Evolutionary conservation across 2,797 vertebrate genomes (phyloP).

Genomic region (Chromis chromis): DNA sequence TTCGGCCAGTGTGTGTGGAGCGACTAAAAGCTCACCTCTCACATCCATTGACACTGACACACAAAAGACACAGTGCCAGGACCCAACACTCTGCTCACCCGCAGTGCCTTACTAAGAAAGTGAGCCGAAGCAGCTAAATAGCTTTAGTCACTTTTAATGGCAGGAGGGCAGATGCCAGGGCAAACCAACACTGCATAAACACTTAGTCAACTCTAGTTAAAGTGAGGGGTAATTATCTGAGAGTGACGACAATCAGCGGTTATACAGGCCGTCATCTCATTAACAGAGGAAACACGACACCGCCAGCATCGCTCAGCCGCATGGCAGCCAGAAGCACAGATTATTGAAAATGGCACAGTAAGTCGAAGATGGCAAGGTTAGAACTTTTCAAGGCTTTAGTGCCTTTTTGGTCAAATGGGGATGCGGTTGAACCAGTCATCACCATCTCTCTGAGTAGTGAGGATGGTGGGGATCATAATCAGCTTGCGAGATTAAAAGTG

Average conservation of each 20-base stretch:
- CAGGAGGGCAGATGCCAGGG: slow-evolving; percentile 62
- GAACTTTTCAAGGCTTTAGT: slow-evolving; percentile 10
- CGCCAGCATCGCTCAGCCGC: slow-evolving; percentile 35
- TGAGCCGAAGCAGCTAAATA: slow-evolving; percentile 32
- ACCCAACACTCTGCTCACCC: slow-evolving; percentile 31
- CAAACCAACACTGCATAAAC: slow-evolving; percentile 71
- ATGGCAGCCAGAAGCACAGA: slow-evolving; percentile 34
- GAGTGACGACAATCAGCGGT: slow-evolving; percentile 73
- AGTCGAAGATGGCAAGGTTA: slow-evolving; percentile 21
- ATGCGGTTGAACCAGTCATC: slow-evolving; percentile 13
- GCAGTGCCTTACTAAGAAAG: slow-evolving; percentile 37
- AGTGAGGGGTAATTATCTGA: slow-evolving; percentile 70
- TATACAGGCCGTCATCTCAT: slow-evolving; percentile 57
- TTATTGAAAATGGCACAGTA: slow-evolving; percentile 21
- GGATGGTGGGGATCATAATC: not conserved
- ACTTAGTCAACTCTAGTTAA: slow-evolving; percentile 73
- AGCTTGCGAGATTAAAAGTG: slow-evolving; percentile 5
- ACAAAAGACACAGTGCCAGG: slow-evolving; percentile 20
- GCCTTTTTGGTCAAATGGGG: slow-evolving; percentile 12
- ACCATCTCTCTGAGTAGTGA: not conserved
- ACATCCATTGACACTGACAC: slow-evolving; percentile 18
- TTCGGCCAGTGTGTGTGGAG: not conserved
- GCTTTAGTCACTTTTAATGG: slow-evolving; percentile 75
- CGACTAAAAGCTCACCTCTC: slow-evolving; percentile 15
- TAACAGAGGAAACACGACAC: slow-evolving; percentile 52